Percentiles rank a stretch among this genome's conserved stretches.
phyloP scores from a whole-genome alignment of 2,113 vertebrate genomes.

The Rhinichthys klamathensis region DNA sequence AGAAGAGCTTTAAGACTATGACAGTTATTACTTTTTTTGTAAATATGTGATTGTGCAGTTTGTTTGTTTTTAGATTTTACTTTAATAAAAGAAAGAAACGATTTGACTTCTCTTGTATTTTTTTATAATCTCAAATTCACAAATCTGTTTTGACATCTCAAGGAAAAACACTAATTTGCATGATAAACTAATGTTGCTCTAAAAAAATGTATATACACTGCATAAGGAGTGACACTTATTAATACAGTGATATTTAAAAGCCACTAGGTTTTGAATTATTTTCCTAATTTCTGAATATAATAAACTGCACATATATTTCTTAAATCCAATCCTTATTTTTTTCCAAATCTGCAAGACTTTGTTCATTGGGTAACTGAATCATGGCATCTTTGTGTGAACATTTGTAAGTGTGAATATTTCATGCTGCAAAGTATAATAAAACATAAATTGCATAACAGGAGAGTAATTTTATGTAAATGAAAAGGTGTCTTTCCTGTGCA shows the following conservation, averaged over 20 bases:
- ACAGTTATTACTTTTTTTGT: background rate
- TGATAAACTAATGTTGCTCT: background rate
- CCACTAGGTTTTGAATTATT: background rate
- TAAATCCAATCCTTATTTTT: background rate
- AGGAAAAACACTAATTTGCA: background rate
- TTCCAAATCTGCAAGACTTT: background rate
- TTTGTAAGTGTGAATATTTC: background rate
- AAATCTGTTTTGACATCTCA: background rate
- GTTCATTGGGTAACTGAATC: background rate
- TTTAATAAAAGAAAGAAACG: background rate
- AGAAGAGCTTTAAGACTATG: background rate
- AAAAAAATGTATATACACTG: background rate
- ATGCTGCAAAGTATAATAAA: constrained; percentile 1
- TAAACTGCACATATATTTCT: background rate
- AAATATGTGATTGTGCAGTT: constrained; percentile 33
- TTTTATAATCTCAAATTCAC: background rate
- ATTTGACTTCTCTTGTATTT: background rate
- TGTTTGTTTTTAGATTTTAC: constrained; percentile 1
- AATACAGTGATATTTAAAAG: background rate
- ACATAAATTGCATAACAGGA: constrained; percentile 29
- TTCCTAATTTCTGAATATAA: background rate
- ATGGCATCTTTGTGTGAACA: background rate
- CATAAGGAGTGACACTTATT: background rate
- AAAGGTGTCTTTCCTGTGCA: constrained; percentile 50
- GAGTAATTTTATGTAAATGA: constrained; percentile 51